Base-by-base conservation (phyloP, 2,113 vertebrate genomes). In the Urocolius indicus region DNA sequence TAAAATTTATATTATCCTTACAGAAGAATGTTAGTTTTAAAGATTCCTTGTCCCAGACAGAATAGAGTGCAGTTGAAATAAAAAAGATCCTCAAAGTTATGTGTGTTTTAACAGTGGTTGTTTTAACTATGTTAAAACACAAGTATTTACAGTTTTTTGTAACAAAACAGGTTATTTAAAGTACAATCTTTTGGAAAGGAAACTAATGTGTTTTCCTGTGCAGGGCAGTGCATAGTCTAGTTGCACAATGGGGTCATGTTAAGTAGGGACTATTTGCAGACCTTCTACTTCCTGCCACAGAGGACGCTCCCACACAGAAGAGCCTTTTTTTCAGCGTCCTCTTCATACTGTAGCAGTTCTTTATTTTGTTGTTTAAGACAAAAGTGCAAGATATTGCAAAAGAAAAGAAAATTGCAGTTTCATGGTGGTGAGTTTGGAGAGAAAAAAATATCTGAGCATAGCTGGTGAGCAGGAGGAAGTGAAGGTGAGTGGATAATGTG, bases 161-260 rank as follows among this genome's bases (percentile, higher is more conserved):
- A 49, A 80, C 27, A 51, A 55, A 92, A 14, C 49, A 73, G 52
- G 59, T 61, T 89, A 87, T 71, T 89, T 69, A 62, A 81, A 81
- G 58, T 38, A 59, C 6, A 0, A 3, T 73, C 83, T 86, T 84
- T 81, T 89, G 52, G 94, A 92, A 93, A 66, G 88, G 92, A 95
- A 96, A 90, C 65, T 61, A 94, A 49, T 55, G 43, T 67, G 27
- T 62, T 93, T 97, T 93, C 88, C 79, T 84, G 78, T 62, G 7
- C 54, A 54, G 59, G 85, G 90, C 61, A 80, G 86, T 67, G 88
- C 83, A 21, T 17, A 18, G 46, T 86, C 21, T 71, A 6, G 11
- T 96, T 94, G 79, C 76, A 94, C 93, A 97, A 95, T 43, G 11
- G 84, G 68, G 87, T 73, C 74, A 77, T 76, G 24, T 21, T 57